Evolutionary conservation across 2,797 vertebrate species (phyloP), one percentile per base, ranked within the genome.

Genomic region (Urophycis tenuis): DNA sequence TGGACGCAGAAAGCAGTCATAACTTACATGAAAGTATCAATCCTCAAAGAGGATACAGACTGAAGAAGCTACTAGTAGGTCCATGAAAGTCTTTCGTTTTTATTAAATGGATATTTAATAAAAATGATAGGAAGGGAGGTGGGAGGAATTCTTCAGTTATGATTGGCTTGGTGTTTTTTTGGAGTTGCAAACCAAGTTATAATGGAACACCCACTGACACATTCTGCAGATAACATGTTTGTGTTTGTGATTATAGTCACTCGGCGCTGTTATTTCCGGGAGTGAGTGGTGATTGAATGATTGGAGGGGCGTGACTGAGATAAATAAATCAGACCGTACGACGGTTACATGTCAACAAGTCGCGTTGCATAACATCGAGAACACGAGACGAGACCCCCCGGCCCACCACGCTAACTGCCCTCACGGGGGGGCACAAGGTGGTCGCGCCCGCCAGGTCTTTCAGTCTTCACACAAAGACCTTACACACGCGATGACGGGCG

Each of bases 171-270:
- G n/a, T n/a, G n/a, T n/a, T n/a, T 49, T 49, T 49, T 5, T 49
- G 45, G 1, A 49, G 15, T 49, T 49, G 17, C 17, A 49, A 49
- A 49, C 17, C 19, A 19, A 19, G 17, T 9, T 60, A 60, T 60
- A 60, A 19, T 60, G 53, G 22, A n/a, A 60, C 7, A 60, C 8
- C 53, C 53, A 60, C 22, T 60, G 53, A 25, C 22, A 60, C 14
- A 41, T 14, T 41, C 39, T 14, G 14, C 15, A 17, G 7, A 15
- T 49, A 49, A 5, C 45, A 49, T 49, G 45, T 49, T 17, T 60
- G 39, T 41, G 53, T 60, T n/a, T n/a, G 53, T n/a, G 49, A n/a
- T 60, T n/a, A n/a, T 60, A 60, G 49, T 67, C n/a, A 67, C 60
- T 29, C 12, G 25, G 29, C 29, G 60, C 25, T 29, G 1, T 22